phyloP scores from a whole-genome alignment of 2,888 invertebrate species.

The Troglohyphantes excavatus region DNA sequence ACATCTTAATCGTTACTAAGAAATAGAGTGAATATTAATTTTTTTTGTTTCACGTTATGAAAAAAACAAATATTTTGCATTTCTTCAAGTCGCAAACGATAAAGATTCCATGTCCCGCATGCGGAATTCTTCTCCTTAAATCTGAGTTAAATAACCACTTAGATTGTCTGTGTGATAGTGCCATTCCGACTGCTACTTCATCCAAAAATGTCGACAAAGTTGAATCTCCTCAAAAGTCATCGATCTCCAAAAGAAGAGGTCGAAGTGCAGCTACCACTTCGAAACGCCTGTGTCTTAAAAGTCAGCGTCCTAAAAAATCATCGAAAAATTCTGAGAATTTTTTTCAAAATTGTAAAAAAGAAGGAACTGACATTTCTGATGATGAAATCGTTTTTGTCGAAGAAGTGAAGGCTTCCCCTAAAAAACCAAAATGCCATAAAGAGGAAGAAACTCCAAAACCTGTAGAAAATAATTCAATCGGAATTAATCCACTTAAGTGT shows the following conservation, averaged over 20 bases:
- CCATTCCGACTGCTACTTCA: not conserved
- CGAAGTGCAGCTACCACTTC: not conserved
- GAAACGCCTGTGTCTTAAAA: conserved; percentile 45
- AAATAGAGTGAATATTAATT: not conserved
- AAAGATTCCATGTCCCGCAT: conserved; percentile 52
- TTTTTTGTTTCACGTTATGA: conserved; percentile 8
- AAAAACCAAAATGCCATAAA: not conserved
- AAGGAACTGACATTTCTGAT: conserved; percentile 20
- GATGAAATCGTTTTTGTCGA: conserved; percentile 37
- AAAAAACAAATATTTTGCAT: conserved; percentile 49
- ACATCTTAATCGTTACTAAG: too few relatives aligned
- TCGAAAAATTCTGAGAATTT: not conserved
- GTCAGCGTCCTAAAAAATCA: conserved; percentile 7
- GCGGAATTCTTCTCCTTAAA: conserved; percentile 29
- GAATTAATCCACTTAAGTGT: not conserved
- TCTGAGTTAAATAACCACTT: conserved; percentile 56
- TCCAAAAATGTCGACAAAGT: not conserved
- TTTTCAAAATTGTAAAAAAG: not conserved
- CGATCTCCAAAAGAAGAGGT: not conserved
- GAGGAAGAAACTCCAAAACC: too few relatives aligned
- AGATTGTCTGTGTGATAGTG: conserved; percentile 39
- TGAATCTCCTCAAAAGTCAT: not conserved
- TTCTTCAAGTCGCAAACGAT: conserved; percentile 23
- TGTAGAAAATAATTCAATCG: not conserved
- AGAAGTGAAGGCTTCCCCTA: not conserved